Base-by-base conservation (phyloP, 2,888 invertebrate species). In the Drosophila peninsularis region DNA sequence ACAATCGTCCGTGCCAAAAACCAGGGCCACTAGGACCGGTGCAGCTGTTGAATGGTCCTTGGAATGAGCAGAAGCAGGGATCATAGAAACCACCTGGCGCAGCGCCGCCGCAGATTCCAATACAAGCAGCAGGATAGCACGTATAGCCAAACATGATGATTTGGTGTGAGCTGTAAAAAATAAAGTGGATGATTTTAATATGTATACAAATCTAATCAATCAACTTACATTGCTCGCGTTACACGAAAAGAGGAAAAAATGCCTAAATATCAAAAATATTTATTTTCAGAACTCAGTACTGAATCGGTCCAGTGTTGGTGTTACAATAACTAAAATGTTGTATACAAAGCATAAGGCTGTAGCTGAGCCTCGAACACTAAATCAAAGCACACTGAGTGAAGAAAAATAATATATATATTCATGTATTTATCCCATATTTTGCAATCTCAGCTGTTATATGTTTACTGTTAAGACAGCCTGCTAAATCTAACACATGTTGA, bases 51-150 rank as follows among this genome's bases (percentile, higher is more conserved):
- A 78, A 81, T 1, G 78, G 56, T 10, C 81, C 81, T 14, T 74
- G 62, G 42, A 39, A 84, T 17, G 57, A 19, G 14, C 81, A 78
- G 37, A 58, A 78, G 27, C 80, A 70, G 5, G 75, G 56, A 52
- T 83, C 84, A 39, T 58, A 73, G 42, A 65, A 80, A 4, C 79
- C 79, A 49, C 65, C 55, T 1, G 84, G 80, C 0, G 63, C 66
- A 36, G 58, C 57, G 7, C 84, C 63, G 9, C 83, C 80, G 9
- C 79, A 79, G 24, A 61, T 47, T 44, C 80, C 80, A 47, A 79
- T 45, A 34, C 62, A 67, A 32, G 76, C 82, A n/a, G 42, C 58
- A 9, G 82, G 75, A 62, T 78, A 74, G 47, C 75, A 75, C n/a
- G 68, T 70, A 42, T 68, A 70, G 17, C 70, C 65, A 70, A 67